Evolutionary conservation across 2,113 vertebrate genomes (phyloP).

Genomic region (Diphyllodes magnificus): DNA sequence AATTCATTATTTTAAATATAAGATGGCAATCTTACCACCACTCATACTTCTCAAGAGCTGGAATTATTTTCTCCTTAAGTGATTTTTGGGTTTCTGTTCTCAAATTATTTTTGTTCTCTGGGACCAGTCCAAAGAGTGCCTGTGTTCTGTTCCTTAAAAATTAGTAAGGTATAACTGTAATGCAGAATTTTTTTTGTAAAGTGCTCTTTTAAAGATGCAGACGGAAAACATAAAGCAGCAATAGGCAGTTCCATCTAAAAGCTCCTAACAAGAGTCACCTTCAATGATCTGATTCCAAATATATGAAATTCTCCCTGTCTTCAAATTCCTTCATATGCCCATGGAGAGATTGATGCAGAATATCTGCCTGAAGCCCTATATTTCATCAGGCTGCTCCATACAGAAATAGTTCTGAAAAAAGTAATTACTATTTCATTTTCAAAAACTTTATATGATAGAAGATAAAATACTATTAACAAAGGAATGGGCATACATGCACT

Average conservation of each 20-base stretch:
- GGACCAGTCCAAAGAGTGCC: not conserved
- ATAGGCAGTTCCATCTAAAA: conserved; percentile 41
- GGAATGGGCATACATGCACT: not conserved
- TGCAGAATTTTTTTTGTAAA: not conserved
- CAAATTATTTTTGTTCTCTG: not conserved
- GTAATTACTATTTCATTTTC: not conserved
- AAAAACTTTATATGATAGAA: not conserved
- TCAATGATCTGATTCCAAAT: conserved; percentile 4
- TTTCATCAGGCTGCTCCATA: not conserved
- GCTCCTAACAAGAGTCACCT: conserved; percentile 17
- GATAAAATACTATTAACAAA: not conserved
- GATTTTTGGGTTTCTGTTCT: not conserved
- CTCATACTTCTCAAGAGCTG: not conserved
- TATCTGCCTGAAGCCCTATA: not conserved
- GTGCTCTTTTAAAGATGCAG: conserved; percentile 40
- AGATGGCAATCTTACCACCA: not conserved
- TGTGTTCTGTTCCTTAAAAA: conserved; percentile 12
- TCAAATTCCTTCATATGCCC: not conserved
- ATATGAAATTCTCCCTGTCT: not conserved
- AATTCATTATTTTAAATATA: not conserved
- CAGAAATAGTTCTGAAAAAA: not conserved
- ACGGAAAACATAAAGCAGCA: conserved; percentile 39
- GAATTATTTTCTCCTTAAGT: not conserved
- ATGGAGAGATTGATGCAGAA: not conserved
- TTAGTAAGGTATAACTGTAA: conserved; percentile 17